phyloP scores from a whole-genome alignment of 2,888 invertebrate species.

The Blera fallax region DNA sequence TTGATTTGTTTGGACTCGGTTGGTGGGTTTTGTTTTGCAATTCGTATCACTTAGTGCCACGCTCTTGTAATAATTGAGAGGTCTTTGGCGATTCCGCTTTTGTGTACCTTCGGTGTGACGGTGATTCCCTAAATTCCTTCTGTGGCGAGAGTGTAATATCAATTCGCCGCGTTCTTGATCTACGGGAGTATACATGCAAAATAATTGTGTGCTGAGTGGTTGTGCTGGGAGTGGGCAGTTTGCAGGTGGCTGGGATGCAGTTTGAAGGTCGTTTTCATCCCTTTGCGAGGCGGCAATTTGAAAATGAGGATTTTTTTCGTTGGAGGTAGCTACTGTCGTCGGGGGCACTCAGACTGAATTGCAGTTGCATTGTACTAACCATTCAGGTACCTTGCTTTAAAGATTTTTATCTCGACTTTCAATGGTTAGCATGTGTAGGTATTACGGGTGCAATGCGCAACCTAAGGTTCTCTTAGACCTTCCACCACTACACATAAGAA shows the following conservation, averaged over 20 bases:
- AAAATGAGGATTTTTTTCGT: not conserved
- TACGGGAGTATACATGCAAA: too few species aligned
- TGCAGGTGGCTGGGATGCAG: not conserved
- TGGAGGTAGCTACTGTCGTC: too few species aligned
- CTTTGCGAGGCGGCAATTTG: not conserved
- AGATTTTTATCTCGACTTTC: too few species aligned
- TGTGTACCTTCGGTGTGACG: not conserved
- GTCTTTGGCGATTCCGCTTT: slow-evolving; percentile 16
- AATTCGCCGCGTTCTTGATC: slow-evolving; percentile 39
- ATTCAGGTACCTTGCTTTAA: too few species aligned
- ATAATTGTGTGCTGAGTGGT: not conserved
- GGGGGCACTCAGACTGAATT: too few species aligned
- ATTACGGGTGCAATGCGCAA: too few species aligned
- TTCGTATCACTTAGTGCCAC: slow-evolving; percentile 16
- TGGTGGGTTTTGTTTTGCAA: slow-evolving; percentile 28
- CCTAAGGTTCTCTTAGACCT: too few species aligned
- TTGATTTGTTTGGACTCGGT: slow-evolving; percentile 9
- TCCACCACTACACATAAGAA: too few species aligned
- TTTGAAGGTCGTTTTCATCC: slow-evolving; percentile 14
- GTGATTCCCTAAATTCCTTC: slow-evolving; percentile 30
- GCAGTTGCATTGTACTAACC: too few species aligned
- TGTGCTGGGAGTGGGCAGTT: not conserved
- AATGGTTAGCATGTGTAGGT: too few species aligned
- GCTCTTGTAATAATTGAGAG: slow-evolving; percentile 22
- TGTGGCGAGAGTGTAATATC: not conserved